Base-by-base conservation (phyloP, 1,140 invertebrate species). In the Leguminivora glycinivorella region DNA sequence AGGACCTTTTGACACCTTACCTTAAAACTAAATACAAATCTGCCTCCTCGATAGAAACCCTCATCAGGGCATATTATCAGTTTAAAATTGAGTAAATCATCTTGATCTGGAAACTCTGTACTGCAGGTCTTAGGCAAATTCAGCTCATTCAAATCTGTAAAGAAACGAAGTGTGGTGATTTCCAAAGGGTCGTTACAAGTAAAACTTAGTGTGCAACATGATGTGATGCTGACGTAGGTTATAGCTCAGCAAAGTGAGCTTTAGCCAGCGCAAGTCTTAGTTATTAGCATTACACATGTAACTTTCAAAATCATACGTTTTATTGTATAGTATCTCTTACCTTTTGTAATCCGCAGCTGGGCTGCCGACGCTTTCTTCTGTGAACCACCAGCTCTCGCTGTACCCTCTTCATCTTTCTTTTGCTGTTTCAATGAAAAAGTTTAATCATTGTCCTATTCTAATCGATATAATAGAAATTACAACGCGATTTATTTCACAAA, bases 1-100 rank as follows among this genome's bases (percentile, higher is more conserved):
- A 14, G 12, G 1, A 17, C 3, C n/a, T 47, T 17, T 47, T 47
- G 43, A 56, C 58, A 67, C 14, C 78, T 81, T 79, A 93, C 92
- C 94, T 98, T 98, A 93, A 99, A 99, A 92, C 96, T 98, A 94
- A 99, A 99, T 77, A 96, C 94, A 93, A 99, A 99, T 90, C 96
- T 94, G 69, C 98, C 98, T 78, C 95, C 95, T 94, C 95, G 95
- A 90, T 99, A 99, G 92, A 98, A 99, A 68, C 98, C 98, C 96
- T 99, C 98, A 94, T 99, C 98, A 73, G 98, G 98, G 88, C 95
- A 97, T 87, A 99, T 99, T 69, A 98, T 96, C 79, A 99, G 93
- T 93, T 99, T 99, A 90, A 99, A 99, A 92, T 95, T 97, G 75
- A 99, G 93, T 81, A 99, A 93, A 92, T 99, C 98, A 93, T 99